Evolutionary conservation across 1,140 invertebrate genomes (phyloP).

Genomic region (Tetramorium simillimum): DNA sequence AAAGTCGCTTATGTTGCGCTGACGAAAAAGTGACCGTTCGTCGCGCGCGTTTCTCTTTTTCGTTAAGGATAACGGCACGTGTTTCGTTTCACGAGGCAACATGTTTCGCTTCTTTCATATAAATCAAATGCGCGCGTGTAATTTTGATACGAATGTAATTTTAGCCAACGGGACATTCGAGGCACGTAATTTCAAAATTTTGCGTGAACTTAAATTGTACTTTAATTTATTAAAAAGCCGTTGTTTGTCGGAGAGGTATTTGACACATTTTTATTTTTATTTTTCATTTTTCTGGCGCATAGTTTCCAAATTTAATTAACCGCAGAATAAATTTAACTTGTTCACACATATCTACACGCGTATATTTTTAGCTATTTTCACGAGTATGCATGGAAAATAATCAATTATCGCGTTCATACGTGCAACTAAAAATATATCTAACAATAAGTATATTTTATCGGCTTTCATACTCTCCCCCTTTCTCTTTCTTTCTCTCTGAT

Average conservation of each 20-base stretch:
- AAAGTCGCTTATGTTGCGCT: conserved; percentile 41
- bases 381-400: neutral
- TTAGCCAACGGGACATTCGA: neutral
- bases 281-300: neutral
- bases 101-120: neutral
- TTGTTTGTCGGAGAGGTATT: neutral
- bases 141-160: neutral
- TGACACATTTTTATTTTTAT: neutral
- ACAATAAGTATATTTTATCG: neutral
- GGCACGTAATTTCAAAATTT: neutral
- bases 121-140: neutral
- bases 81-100: neutral
- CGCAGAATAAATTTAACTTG: neutral
- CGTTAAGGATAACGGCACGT: neutral
- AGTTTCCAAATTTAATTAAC: conserved; percentile 19
- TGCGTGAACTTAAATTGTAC: neutral
- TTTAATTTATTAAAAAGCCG: neutral
- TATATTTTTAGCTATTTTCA: neutral
- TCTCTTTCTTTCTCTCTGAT: neutral
- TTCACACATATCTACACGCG: neutral
- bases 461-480: neutral
- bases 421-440: neutral
- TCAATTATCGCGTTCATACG: neutral
- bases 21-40: conserved; percentile 15
- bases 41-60: neutral